Conservation (phyloP, 1,140 invertebrate genomes). For the Bilobella aurantiaca region DNA sequence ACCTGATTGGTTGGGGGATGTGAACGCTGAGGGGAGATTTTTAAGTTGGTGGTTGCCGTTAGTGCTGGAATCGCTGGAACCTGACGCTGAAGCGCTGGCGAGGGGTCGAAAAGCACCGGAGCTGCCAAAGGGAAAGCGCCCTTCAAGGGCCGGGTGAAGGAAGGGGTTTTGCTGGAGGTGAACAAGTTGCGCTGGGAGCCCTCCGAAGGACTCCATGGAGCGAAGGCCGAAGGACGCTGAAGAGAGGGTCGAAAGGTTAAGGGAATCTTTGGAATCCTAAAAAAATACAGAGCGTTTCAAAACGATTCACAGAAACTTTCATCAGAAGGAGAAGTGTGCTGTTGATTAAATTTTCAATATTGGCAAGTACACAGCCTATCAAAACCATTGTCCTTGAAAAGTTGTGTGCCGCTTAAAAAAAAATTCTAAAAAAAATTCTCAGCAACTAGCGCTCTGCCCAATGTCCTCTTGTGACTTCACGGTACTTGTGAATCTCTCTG, state of each 20-base stretch:
- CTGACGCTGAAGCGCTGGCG: too few species aligned
- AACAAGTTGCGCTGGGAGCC: conserved; percentile 47
- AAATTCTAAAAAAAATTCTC: too few species aligned
- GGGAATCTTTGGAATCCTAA: conserved; percentile 14
- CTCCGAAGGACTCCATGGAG: conserved; percentile 47
- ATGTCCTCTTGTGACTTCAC: too few species aligned
- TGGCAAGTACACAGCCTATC: too few species aligned
- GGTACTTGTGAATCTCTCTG: too few species aligned
- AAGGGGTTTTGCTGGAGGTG: conserved; percentile 46
- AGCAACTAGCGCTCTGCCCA: too few species aligned
- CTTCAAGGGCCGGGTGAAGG: conserved; percentile 38
- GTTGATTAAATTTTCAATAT: background rate
- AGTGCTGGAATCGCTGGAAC: background rate
- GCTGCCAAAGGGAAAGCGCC: conserved; percentile 40
- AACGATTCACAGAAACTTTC: background rate
- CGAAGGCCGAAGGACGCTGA: conserved; percentile 47
- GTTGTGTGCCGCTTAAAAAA: too few species aligned
- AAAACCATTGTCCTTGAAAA: too few species aligned
- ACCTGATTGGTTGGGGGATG: background rate
- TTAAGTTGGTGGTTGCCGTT: conserved; percentile 7
- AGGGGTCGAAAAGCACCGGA: conserved; percentile 40
- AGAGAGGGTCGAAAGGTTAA: conserved; percentile 30
- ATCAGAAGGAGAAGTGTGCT: background rate
- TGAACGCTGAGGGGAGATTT: background rate
- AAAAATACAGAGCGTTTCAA: background rate